These are phyloP conservation scores for Chloroceryle amazona DNA, from an alignment of 2,797 vertebrate genomes.

Conservation along the genomic window DNA sequence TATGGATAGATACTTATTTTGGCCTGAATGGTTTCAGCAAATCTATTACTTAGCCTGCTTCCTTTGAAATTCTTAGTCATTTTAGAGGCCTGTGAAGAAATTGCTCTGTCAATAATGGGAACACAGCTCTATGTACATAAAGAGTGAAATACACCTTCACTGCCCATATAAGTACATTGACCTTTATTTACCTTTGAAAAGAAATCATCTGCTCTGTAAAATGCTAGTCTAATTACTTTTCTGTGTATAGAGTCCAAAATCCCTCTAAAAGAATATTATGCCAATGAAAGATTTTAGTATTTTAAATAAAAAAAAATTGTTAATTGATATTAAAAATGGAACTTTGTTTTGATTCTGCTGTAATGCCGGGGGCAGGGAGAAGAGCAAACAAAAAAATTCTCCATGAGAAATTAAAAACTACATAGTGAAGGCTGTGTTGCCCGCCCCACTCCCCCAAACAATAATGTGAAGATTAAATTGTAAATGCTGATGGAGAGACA, in stretches of 20 bases:
- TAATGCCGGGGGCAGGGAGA: not conserved
- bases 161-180: not conserved
- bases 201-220: slow-evolving; percentile 15
- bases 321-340: slow-evolving; percentile 24
- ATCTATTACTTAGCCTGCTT: not conserved
- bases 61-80: not conserved
- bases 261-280: slow-evolving; percentile 12
- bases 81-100: not conserved
- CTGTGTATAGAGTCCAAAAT: not conserved
- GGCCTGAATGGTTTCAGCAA: not conserved
- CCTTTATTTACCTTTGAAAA: slow-evolving; percentile 53
- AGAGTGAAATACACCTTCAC: not conserved
- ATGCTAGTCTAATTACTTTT: slow-evolving; percentile 15
- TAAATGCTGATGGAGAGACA: not conserved
- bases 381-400: not conserved
- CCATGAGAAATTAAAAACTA: not conserved
- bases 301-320: not conserved
- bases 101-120: slow-evolving; percentile 3
- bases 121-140: not conserved
- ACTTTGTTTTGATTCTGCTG: not conserved
- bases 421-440: not conserved
- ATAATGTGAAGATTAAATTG: not conserved
- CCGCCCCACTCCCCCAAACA: too few relatives aligned
- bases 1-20: slow-evolving; percentile 20
- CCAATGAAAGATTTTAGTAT: not conserved